Base-by-base conservation (phyloP, 2,888 invertebrate species). In the Phengaris alcon region DNA sequence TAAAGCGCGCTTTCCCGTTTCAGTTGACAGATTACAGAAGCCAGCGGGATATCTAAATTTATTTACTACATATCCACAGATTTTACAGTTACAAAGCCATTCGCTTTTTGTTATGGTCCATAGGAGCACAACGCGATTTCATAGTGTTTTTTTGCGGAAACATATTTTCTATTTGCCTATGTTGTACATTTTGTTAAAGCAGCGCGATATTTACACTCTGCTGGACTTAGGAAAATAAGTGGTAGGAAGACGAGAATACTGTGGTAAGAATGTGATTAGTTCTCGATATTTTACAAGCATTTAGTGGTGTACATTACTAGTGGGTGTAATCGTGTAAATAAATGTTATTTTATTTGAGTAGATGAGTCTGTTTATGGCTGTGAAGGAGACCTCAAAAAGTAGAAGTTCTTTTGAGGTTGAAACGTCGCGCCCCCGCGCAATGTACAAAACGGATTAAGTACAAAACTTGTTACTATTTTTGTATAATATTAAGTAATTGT, bases 401-500 rank as follows among this genome's bases (percentile, higher is more conserved):
- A 76, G 79, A 78, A 78, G 55, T 75, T 74, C 68, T n/a, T 51
- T 74, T 74, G 75, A 73, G 76, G 82, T 84, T 84, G 85, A 86
- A 84, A 85, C 84, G 87, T 81, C 85, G 87, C 81, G 85, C 87
- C 87, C 88, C 88, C 90, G 88, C 87, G 87, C 80, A 82, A 90
- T 90, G 91, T 92, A 91, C 92, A 91, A 91, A 91, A 91, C 85
- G 89, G 85, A 88, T 86, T 85, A 90, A 93, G 93, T 93, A 93
- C 93, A 93, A 93, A 92, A 89, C 88, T 91, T 90, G 92, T 93
- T 92, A 91, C 93, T 93, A 93, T 92, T 91, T 92, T 92, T 93
- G 92, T 92, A 92, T 91, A 88, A 86, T 89, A 88, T 87, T 85
- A 88, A 84, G 83, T 90, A 91, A 91, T 87, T 88, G 83, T 91